A percentile compares a stretch with the other conserved stretches of the same genome.
These are phyloP conservation scores for Leptopilina syphax DNA, from an alignment of 2,888 invertebrate genomes.

Conservation along the genomic window DNA sequence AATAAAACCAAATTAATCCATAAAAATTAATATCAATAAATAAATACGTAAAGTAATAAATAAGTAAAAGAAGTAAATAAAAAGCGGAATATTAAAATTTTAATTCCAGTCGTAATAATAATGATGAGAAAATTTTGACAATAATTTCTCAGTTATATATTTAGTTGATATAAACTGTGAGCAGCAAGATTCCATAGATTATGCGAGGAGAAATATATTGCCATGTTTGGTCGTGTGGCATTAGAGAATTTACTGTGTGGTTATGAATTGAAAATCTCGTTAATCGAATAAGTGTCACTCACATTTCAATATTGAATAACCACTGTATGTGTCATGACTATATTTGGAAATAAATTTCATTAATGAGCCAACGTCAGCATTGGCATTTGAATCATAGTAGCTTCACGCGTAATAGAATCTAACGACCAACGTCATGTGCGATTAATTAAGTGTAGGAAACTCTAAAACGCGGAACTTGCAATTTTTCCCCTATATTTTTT, in stretches of 20 bases:
- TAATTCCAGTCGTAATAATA: too few relatives aligned
- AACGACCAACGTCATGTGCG: slow-evolving; percentile 58
- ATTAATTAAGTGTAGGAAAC: slow-evolving; percentile 54
- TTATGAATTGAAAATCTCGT: slow-evolving; percentile 38
- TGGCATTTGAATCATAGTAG: slow-evolving; percentile 58
- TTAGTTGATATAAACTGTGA: background rate
- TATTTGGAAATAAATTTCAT: slow-evolving; percentile 59
- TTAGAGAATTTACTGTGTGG: slow-evolving; percentile 2
- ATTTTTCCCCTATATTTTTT: background rate
- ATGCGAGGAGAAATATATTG: slow-evolving; percentile 12
- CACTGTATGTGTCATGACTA: background rate
- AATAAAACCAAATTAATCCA: too few relatives aligned
- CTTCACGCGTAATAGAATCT: slow-evolving; percentile 59
- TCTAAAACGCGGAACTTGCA: background rate
- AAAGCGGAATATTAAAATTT: too few relatives aligned
- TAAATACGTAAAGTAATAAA: too few relatives aligned
- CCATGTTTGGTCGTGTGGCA: background rate
- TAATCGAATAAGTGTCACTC: slow-evolving; percentile 31
- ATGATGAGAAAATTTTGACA: too few relatives aligned
- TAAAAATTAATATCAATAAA: too few relatives aligned
- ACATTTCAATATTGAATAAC: slow-evolving; percentile 35
- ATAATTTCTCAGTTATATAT: too few relatives aligned
- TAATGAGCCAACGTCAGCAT: slow-evolving; percentile 59
- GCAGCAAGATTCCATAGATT: background rate
- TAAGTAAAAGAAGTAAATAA: too few relatives aligned